Evolutionary conservation across 2,888 invertebrate genomes (phyloP).

Genomic region (Agonopterix heracliana): DNA sequence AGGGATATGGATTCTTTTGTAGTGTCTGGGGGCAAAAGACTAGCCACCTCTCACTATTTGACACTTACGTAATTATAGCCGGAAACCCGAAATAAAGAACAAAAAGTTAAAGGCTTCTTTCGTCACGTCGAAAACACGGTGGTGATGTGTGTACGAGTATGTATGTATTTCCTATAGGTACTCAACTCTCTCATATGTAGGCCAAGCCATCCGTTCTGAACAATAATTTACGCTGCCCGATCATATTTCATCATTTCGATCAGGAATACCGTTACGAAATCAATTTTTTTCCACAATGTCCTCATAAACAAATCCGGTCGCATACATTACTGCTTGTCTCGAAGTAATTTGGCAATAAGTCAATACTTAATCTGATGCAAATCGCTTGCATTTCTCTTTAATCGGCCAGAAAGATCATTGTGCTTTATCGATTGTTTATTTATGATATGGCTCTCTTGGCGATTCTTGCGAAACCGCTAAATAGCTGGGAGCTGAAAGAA

Average conservation of each 20-base stretch:
- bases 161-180: no score
- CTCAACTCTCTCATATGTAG: not conserved
- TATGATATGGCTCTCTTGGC: no score
- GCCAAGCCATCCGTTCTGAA: not conserved
- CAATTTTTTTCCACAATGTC: slow-evolving; percentile 22
- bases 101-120: no score
- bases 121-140: no score
- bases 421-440: not conserved
- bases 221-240: not conserved
- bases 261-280: slow-evolving; percentile 32
- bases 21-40: no score
- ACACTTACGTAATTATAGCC: no score
- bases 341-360: slow-evolving; percentile 46
- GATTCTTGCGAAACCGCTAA: no score
- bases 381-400: slow-evolving; percentile 26
- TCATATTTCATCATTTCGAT: slow-evolving; percentile 6
- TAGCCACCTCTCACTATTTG: no score
- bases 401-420: not conserved
- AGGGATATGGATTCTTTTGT: no score
- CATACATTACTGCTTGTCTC: slow-evolving; percentile 19
- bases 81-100: no score
- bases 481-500: no score
- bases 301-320: slow-evolving; percentile 35
- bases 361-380: slow-evolving; percentile 57
- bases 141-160: no score